Conservation (phyloP, 30 jellyfish, hydroid and myxozoan species). For the Aurelia sp. region DNA sequence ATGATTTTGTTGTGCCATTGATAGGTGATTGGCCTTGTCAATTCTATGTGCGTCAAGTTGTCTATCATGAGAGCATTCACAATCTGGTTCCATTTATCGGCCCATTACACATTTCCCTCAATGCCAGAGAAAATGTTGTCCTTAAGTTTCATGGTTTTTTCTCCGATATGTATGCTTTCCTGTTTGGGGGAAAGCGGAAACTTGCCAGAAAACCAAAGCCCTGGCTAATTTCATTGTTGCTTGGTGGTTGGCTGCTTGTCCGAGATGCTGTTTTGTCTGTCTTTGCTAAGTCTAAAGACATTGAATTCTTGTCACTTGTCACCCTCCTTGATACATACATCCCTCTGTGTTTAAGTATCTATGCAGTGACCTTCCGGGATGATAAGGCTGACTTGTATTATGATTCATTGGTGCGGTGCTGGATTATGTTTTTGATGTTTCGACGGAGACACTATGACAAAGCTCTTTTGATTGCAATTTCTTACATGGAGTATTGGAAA, state of each 20-base stretch:
- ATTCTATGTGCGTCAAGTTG: no score
- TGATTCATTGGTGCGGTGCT: conserved; percentile 14
- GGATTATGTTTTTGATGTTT: conserved; percentile 25
- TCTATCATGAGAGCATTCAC: no score
- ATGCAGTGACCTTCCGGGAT: conserved; percentile 1
- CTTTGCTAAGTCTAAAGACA: conserved; percentile 21
- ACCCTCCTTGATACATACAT: conserved; percentile 11
- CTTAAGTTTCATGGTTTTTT: not conserved
- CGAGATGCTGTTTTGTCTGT: not conserved
- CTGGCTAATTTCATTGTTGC: conserved; percentile 1
- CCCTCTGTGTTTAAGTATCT: conserved; percentile 17
- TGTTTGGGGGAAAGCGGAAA: conserved; percentile 16
- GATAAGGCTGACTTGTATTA: not conserved
- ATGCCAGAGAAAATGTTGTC: conserved; percentile 22
- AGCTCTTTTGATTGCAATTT: conserved; percentile 11
- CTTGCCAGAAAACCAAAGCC: conserved; percentile 32
- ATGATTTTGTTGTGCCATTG: no score
- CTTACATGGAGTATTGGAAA: conserved; percentile 9
- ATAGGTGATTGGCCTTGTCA: no score
- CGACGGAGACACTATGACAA: conserved; percentile 18
- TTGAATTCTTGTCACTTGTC: conserved; percentile 2
- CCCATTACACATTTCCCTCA: no score
- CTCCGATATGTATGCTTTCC: conserved; percentile 7
- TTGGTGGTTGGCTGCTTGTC: conserved; percentile 28
- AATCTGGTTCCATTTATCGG: no score